Percentiles rank a stretch among this genome's conserved stretches.
phyloP scores from a whole-genome alignment of 2,113 vertebrate species.

The Vombatus ursinus region DNA sequence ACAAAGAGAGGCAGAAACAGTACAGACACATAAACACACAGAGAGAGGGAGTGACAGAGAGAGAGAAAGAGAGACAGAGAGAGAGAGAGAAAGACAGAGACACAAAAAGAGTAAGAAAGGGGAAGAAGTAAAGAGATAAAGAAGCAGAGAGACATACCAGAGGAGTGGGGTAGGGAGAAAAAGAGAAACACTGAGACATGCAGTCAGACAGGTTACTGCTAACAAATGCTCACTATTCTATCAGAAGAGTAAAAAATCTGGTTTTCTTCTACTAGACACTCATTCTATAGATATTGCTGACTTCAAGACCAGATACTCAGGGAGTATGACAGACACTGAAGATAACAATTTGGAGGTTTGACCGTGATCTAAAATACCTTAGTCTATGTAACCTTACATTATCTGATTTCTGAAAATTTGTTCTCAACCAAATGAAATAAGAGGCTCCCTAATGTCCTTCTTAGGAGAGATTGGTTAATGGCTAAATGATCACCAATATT shows the following conservation, averaged over 20 bases:
- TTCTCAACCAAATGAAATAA: too few relatives aligned
- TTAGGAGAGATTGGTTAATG: not conserved
- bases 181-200: not conserved
- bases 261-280: conserved; percentile 6
- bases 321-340: not conserved
- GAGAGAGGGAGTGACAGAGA: not conserved
- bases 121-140: not conserved
- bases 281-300: not conserved
- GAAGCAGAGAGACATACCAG: not conserved
- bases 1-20: not conserved
- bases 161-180: not conserved
- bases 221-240: not conserved
- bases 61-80: not conserved
- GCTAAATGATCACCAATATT: not conserved
- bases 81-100: not conserved
- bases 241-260: not conserved
- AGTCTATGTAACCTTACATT: conserved; percentile 7
- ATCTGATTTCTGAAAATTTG: not conserved
- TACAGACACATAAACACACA: not conserved
- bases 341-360: conserved; percentile 26
- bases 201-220: not conserved
- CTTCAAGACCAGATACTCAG: conserved; percentile 15
- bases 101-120: not conserved
- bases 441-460: not conserved
- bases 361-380: not conserved